Conservation (phyloP, 2,113 vertebrate genomes). For the Cinclus mexicanus region DNA sequence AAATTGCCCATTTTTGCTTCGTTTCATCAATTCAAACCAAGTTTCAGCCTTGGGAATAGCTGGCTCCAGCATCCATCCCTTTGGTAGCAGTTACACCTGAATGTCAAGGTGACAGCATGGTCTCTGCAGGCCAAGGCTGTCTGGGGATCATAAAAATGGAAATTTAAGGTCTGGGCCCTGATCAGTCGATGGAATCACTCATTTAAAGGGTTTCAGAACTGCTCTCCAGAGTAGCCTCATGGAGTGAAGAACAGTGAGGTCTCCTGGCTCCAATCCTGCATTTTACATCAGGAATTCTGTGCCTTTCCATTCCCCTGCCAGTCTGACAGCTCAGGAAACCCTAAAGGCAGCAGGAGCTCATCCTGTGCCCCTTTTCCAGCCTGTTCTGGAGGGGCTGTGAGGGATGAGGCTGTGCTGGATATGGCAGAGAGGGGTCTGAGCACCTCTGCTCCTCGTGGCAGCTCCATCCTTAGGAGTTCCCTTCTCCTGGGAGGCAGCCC, state of each 20-base stretch:
- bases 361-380: not conserved
- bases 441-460: not conserved
- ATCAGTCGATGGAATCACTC: not conserved
- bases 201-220: not conserved
- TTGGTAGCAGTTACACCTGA: not conserved
- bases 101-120: not conserved
- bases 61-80: not conserved
- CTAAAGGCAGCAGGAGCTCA: not conserved
- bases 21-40: not conserved
- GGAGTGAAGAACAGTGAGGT: not conserved
- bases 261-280: not conserved
- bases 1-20: not conserved
- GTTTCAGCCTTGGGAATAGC: not conserved
- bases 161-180: not conserved
- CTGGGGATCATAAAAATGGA: not conserved
- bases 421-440: not conserved
- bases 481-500: not conserved
- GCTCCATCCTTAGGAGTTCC: not conserved
- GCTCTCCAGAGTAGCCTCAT: not conserved
- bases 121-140: not conserved
- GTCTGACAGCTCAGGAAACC: not conserved
- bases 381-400: not conserved
- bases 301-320: not conserved
- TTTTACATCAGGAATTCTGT: not conserved
- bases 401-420: not conserved